Evolutionary conservation across 2,113 vertebrate genomes (phyloP).

Genomic region (Salvator merianae): DNA sequence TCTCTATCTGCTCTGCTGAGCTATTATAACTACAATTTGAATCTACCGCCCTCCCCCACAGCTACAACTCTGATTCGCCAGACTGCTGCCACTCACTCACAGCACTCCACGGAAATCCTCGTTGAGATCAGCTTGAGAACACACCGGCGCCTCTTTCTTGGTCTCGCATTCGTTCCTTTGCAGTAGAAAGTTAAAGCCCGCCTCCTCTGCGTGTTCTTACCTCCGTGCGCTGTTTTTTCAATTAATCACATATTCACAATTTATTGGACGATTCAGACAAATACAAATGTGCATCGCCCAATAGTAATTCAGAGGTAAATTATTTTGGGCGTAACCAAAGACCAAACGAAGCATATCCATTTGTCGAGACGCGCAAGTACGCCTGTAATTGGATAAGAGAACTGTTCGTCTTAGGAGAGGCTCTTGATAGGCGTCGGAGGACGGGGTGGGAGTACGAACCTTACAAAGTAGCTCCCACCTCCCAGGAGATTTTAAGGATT

Average conservation of each 20-base stretch:
- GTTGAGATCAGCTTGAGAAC: neutral
- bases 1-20: neutral
- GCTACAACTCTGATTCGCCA: constrained; percentile 41
- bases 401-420: fast-evolving
- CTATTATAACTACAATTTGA: constrained; percentile 57
- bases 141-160: neutral
- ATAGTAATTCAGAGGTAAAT: neutral
- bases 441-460: fast-evolving
- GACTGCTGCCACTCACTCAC: neutral
- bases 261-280: constrained; percentile 19
- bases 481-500: neutral
- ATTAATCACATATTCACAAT: neutral
- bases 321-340: neutral
- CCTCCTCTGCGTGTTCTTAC: neutral
- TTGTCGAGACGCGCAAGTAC: fast-evolving
- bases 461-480: no score
- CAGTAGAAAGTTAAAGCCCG: neutral
- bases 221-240: neutral
- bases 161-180: neutral
- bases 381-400: neutral
- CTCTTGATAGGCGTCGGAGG: neutral
- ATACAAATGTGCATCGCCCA: neutral
- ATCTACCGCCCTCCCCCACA: constrained; percentile 66
- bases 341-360: fast-evolving
- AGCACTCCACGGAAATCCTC: fast-evolving